Base-by-base conservation (phyloP, 1,140 invertebrate species). In the Dufourea novaeangliae region DNA sequence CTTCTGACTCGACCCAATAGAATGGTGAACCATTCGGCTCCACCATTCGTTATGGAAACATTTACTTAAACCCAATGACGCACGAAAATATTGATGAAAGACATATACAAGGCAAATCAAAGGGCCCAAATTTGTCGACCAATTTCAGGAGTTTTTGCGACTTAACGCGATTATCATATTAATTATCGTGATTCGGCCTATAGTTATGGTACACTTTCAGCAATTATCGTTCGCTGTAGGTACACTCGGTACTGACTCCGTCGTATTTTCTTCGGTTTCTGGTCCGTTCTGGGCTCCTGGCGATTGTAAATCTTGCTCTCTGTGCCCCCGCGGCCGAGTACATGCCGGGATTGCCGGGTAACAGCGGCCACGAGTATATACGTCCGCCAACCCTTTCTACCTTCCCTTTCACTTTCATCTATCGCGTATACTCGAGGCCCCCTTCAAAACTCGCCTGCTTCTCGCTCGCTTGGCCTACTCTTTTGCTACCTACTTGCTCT, bases 331-430 rank as follows among this genome's bases (percentile, higher is more conserved):
- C 78, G 66, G 85, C 64, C 79, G 70, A 63, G 82, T 82, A 75
- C 69, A 79, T 63, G 61, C 54, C 83, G 73, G 81, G 84, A 64
- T 74, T 63, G 61, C 54, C 83, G 73, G 81, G 84, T 82, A 85
- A 80, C 80, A 85, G 83, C 78, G 81, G 46, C 61, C 82, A 82
- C 81, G 86, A 86, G 88, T 86, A 82, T 77, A 80, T 78, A 85
- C 83, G 82, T 85, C 83, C 68, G 83, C 78, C 82, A 89, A 90
- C 89, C 88, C 89, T 90, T 90, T 90, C 88, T 90, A 90, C 88
- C 88, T 90, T 90, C 87, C 88, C 89, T 90, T 90, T 90, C 89
- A 90, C 88, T 90, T 90, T 90, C 89, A 82, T 90, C 86, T 87
- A 89, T 89, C 89, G 87, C 75, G 72, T 50, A 52, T 41, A 68